Evolutionary conservation across 1,140 invertebrate genomes (phyloP), one percentile per base, ranked within the genome.

Genomic region (Macrosteles quadrilineatus): DNA sequence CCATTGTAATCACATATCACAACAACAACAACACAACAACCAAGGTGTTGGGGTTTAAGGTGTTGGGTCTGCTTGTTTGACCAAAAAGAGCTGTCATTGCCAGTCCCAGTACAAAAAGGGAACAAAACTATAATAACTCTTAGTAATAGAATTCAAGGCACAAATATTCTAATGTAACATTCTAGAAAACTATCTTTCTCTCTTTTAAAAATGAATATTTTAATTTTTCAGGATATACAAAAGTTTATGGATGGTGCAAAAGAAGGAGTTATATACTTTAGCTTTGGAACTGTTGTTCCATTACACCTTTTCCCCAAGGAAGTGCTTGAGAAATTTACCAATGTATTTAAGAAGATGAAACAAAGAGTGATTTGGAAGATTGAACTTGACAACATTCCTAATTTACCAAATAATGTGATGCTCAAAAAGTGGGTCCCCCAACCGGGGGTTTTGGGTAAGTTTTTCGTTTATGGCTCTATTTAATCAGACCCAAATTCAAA

Each of bases 401-500:
- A 77, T 59, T 53, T 85, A 69, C 83, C 87, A 14, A 29, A 76
- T 23, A 89, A 89, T 78, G 83, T 90, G 29, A 83, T 84, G 78
- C 83, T 87, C 27, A 75, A 83, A 59, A 81, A 84, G 72, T 91
- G 89, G 90, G 80, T 88, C 72, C 89, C 90, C n/a, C 90, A 92
- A 79, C 85, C 87, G 74, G 86, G 86, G 76, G 79, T 88, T 75
- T 77, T 88, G 45, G 85, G 85, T 85, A 80, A 80, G 81, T n/a
- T n/a, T n/a, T n/a, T n/a, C n/a, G n/a, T n/a, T n/a, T n/a, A n/a
- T n/a, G n/a, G 77, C 73, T 70, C 65, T 65, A 63, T 23, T 65
- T 55, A 9, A 43, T 11, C 9, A 43, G 40, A 9, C n/a, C 40
- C n/a, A n/a, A 11, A 43, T n/a, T n/a, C n/a, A 43, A 43, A n/a